phyloP scores from a whole-genome alignment of 2,113 vertebrate species.

The Lipophrys pholis region DNA sequence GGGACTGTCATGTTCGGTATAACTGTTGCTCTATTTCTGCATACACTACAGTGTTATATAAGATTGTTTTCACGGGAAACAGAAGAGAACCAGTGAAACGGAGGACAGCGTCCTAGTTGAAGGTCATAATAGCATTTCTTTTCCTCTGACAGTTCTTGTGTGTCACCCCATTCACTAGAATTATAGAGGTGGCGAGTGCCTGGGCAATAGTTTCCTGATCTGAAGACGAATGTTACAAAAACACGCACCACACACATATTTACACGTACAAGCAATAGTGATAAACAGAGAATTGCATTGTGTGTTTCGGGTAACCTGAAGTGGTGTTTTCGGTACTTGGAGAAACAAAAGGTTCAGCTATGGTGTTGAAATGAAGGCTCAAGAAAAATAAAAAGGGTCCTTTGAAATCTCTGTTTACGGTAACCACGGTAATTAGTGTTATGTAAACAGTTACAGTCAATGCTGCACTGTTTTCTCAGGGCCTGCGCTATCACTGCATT shows the following conservation, averaged over 20 bases:
- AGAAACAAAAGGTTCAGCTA: slow-evolving; percentile 44
- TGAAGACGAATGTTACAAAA: not conserved
- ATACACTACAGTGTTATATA: not conserved
- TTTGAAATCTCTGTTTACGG: slow-evolving; percentile 61
- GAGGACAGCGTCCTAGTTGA: not conserved
- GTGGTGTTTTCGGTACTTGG: slow-evolving; percentile 47
- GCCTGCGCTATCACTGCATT: slow-evolving; percentile 32
- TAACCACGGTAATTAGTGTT: slow-evolving; percentile 63
- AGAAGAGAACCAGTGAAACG: not conserved
- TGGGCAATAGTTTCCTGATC: not conserved
- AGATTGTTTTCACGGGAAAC: not conserved
- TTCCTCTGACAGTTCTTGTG: too few relatives aligned
- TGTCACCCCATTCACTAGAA: too few relatives aligned
- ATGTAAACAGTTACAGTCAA: slow-evolving; percentile 58
- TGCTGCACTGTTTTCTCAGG: slow-evolving; percentile 54
- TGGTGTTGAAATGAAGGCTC: slow-evolving; percentile 26
- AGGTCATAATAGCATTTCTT: too few relatives aligned
- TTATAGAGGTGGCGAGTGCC: not conserved
- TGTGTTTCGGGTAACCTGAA: slow-evolving; percentile 19
- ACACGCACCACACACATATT: not conserved
- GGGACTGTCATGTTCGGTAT: not conserved
- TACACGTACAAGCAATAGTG: not conserved
- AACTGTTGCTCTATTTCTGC: not conserved
- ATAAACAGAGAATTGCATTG: slow-evolving; percentile 4
- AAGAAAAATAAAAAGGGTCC: slow-evolving; percentile 10